phyloP scores from a whole-genome alignment of 2,113 vertebrate genomes.

The Meles meles region DNA sequence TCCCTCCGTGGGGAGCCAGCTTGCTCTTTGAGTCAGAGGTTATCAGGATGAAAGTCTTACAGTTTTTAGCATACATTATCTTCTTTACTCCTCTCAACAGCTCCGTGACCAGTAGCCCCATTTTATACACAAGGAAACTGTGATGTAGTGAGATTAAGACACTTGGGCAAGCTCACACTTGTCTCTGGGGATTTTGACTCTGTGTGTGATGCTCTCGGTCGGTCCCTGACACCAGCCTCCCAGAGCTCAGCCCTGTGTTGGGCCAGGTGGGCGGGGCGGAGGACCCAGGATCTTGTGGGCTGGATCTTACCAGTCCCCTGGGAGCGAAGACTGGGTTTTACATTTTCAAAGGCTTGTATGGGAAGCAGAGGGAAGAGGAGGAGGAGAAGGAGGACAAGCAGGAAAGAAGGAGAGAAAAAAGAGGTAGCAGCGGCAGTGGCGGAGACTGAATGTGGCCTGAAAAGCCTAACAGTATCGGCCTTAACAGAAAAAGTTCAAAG shows the following conservation, averaged over 20 bases:
- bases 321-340: not conserved
- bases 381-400: not conserved
- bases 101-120: not conserved
- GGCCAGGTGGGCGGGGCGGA: too few species aligned
- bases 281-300: not conserved
- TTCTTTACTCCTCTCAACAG: not conserved
- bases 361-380: not conserved
- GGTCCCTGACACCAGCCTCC: not conserved
- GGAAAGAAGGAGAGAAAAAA: not conserved
- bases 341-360: not conserved
- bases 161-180: not conserved
- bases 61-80: not conserved
- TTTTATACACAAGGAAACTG: not conserved
- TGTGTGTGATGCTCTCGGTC: not conserved
- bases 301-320: not conserved
- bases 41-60: not conserved
- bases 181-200: not conserved
- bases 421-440: not conserved
- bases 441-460: not conserved
- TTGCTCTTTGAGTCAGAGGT: not conserved
- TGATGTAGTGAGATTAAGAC: not conserved
- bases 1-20: not conserved
- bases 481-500: not conserved
- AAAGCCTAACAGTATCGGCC: not conserved
- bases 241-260: not conserved